These are phyloP conservation scores for Hoplostethus mediterraneus DNA, from an alignment of 2,797 vertebrate genomes.

Conservation along the genomic window DNA sequence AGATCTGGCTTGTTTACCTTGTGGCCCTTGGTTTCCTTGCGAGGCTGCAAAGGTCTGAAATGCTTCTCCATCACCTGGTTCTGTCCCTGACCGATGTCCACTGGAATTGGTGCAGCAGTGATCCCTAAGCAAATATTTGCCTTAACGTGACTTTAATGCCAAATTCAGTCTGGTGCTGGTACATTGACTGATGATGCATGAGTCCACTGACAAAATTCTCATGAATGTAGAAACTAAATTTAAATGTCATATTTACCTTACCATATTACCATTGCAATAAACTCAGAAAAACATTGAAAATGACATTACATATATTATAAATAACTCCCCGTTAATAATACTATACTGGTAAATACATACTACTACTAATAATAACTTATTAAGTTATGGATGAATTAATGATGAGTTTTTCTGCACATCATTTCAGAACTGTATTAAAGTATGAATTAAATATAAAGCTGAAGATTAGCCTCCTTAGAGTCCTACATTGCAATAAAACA, in stretches of 20 bases:
- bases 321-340: neutral
- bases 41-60: slow-evolving; percentile 53
- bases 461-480: neutral
- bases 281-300: neutral
- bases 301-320: neutral
- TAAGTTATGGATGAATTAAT: neutral
- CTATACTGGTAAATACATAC: neutral
- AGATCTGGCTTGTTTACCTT: slow-evolving; percentile 40
- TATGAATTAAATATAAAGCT: neutral
- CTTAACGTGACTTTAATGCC: slow-evolving; percentile 7
- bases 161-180: neutral
- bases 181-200: neutral
- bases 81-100: slow-evolving; percentile 42
- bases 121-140: slow-evolving; percentile 32
- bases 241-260: no score
- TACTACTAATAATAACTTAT: neutral
- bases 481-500: neutral
- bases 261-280: neutral
- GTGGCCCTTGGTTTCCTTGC: slow-evolving; percentile 25
- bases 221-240: slow-evolving; percentile 4
- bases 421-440: slow-evolving; percentile 2
- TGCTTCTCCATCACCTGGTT: slow-evolving; percentile 70
- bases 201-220: neutral
- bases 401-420: neutral
- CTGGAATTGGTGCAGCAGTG: slow-evolving; percentile 4